Percentiles rank a stretch among this genome's conserved stretches.
Evolutionary conservation across 1,140 invertebrate genomes (phyloP).

Genomic region (Theocolax elegans): DNA sequence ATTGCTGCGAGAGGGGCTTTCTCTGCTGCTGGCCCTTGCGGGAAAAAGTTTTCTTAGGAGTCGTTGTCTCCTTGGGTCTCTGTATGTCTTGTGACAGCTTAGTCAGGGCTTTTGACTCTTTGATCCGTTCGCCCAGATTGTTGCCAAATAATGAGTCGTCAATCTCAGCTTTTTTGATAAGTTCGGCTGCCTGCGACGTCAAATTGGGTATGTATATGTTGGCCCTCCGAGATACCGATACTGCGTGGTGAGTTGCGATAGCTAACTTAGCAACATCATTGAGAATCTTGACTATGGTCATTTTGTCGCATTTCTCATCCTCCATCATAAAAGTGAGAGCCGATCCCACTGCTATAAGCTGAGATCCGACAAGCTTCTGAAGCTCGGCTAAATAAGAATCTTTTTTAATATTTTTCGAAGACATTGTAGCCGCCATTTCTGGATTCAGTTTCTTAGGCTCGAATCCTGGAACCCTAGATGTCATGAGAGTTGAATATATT

Average conservation of each 20-base stretch:
- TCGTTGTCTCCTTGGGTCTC: not conserved
- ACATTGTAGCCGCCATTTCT: not conserved
- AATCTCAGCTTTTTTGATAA: no score
- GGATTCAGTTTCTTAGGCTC: no score
- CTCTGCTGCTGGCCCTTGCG: no score
- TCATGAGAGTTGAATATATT: no score
- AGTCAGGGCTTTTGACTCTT: not conserved
- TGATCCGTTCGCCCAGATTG: not conserved
- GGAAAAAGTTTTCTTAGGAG: not conserved
- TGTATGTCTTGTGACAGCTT: not conserved
- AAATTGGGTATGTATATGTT: not conserved
- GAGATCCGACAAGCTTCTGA: not conserved
- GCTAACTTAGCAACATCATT: not conserved
- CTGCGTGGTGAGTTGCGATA: not conserved
- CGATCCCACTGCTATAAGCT: not conserved
- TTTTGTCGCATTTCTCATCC: no score
- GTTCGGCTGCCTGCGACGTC: not conserved
- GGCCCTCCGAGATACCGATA: not conserved
- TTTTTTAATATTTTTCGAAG: not conserved
- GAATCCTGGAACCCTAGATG: not conserved
- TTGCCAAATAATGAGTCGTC: not conserved
- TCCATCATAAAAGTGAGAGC: not conserved
- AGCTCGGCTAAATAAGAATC: not conserved
- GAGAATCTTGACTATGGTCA: no score
- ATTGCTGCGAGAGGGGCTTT: not conserved